Base-by-base conservation (phyloP, 2,888 invertebrate genomes). In the Sacculina carcini region DNA sequence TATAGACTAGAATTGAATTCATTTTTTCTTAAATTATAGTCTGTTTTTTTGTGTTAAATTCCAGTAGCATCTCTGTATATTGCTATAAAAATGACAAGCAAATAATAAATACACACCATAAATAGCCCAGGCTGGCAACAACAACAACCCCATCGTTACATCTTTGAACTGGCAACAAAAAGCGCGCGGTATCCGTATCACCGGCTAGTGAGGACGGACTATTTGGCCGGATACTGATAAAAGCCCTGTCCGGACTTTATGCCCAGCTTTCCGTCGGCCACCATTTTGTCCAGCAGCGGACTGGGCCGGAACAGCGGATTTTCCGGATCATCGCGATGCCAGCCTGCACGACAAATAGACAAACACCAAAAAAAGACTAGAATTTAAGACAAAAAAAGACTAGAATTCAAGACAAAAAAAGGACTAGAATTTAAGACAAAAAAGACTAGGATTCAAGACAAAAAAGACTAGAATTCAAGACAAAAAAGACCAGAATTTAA, bases 301-400 rank as follows among this genome's bases (percentile, higher is more conserved):
- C 65, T 65, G 5, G 65, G 65, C 50, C 66, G 60, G 63, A 77
- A 79, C n/a, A 75, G 63, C 5, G 73, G 75, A 62, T 77, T 73
- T 26, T 76, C 73, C 0, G 80, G 79, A 62, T 68, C 76, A 61
- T 76, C 74, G 59, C 79, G 70, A 58, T 74, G 72, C 82, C 85
- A 81, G 12, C 82, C 73, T 73, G 58, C 42, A 61, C n/a, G n/a
- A n/a, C n/a, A n/a, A n/a, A n/a, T n/a, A 34, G 53, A 53, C 47
- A 3, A 19, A 21, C 14, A 10, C n/a, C 46, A 31, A n/a, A 23
- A 19, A n/a, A 24, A 51, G 19, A 16, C n/a, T n/a, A n/a, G n/a
- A n/a, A n/a, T n/a, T n/a, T n/a, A n/a, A n/a, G n/a, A n/a, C n/a
- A n/a, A n/a, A n/a, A n/a, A n/a, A n/a, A n/a, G n/a, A n/a, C n/a